These are phyloP conservation scores for Oreotrochilus melanogaster DNA, from an alignment of 2,113 vertebrate species.

Conservation along the genomic window DNA sequence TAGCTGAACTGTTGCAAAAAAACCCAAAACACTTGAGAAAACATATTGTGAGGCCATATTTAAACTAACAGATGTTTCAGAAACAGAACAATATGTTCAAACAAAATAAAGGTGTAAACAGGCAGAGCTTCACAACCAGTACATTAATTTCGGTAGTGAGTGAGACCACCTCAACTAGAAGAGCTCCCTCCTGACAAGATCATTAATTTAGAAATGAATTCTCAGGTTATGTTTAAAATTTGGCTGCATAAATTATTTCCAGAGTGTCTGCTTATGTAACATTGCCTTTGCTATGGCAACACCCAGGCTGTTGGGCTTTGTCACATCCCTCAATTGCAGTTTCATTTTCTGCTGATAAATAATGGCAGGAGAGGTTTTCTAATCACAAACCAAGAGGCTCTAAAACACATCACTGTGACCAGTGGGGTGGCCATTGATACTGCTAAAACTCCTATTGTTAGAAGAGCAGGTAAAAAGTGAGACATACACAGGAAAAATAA, in stretches of 20 bases:
- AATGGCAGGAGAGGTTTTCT: conserved; percentile 39
- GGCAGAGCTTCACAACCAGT: conserved; percentile 18
- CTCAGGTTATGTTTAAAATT: conserved; percentile 22
- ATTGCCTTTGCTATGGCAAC: conserved; percentile 54
- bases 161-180: not conserved
- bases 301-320: conserved; percentile 23
- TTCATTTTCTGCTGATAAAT: conserved; percentile 63
- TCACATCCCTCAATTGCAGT: not conserved
- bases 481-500: conserved; percentile 5
- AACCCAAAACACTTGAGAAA: conserved; percentile 67
- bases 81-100: conserved; percentile 73
- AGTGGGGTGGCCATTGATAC: not conserved
- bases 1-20: conserved; percentile 25
- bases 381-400: conserved; percentile 3
- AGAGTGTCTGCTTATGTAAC: conserved; percentile 54
- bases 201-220: conserved; percentile 12
- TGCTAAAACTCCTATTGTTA: not conserved
- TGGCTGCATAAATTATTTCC: conserved; percentile 29
- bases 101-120: conserved; percentile 66
- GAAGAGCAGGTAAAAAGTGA: not conserved
- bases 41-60: conserved; percentile 66
- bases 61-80: conserved; percentile 72
- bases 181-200: conserved; percentile 7
- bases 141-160: not conserved
- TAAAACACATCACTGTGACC: not conserved